Conservation (phyloP, 2,113 vertebrate species). For the Corapipo altera region DNA sequence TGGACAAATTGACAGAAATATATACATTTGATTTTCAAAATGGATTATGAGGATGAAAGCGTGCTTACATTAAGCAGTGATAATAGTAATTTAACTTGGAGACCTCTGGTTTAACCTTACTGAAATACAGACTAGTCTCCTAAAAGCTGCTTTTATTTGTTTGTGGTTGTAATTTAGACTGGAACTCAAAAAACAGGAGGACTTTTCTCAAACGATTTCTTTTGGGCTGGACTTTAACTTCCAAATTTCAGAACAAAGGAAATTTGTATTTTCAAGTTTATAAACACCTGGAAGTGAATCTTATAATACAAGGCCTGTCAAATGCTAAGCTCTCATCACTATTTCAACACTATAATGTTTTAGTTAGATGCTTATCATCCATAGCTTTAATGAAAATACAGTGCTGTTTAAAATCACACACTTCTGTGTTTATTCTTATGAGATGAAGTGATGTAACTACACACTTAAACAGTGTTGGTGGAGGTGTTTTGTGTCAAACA, state of each 20-base stretch:
- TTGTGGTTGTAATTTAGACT: neutral
- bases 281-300: neutral
- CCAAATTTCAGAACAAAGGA: neutral
- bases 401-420: neutral
- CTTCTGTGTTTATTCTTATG: neutral
- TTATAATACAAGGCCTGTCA: neutral
- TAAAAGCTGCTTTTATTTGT: neutral
- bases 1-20: neutral
- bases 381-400: neutral
- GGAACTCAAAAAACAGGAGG: neutral
- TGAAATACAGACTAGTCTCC: neutral
- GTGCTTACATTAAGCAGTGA: neutral
- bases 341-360: neutral
- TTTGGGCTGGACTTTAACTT: neutral
- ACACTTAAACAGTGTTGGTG: neutral
- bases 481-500: neutral
- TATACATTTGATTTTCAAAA: neutral
- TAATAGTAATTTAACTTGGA: neutral
- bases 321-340: neutral
- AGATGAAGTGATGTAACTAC: neutral
- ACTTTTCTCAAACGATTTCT: neutral
- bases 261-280: neutral
- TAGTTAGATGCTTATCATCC: neutral
- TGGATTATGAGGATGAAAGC: neutral
- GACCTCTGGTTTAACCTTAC: neutral